Base-by-base conservation (phyloP, 2,113 vertebrate genomes). In the Mola mola region DNA sequence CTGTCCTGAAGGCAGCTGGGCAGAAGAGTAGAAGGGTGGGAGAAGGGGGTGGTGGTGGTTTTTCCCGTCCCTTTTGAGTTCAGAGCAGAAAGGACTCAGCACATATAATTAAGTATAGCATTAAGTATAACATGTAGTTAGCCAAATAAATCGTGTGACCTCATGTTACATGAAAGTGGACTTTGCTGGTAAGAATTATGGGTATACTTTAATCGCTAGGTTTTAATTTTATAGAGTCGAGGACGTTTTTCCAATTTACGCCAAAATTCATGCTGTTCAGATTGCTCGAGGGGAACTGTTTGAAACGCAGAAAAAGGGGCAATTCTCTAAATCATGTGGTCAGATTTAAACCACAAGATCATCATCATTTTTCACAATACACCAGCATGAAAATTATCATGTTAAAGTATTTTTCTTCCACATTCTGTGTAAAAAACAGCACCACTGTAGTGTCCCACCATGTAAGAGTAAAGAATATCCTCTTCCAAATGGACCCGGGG, bases 1-100 rank as follows among this genome's bases (percentile, higher is more conserved):
- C 78, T 73, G 86, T 92, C 88, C 83, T 87, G 65, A 51, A 84
- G 75, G 70, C 24, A 36, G 40, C 48, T 52, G 47, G 75, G 69
- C 65, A 52, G 55, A 37, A 65, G 75, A 47, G 41, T 64, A 67
- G 76, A 21, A 3, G n/a, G n/a, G n/a, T n/a, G n/a, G 53, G 66
- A 58, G 60, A 29, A 37, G 66, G 55, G 44, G 48, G 51, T 36
- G 33, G 66, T 55, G 68, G 60, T 56, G 42, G 64, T 28, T 17
- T 65, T 59, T 74, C 53, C 52, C 26, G 10, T 33, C 38, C 10
- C 25, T 48, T 58, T 10, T 68, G 21, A 29, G 26, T 16, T 15
- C 15, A 4, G n/a, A 15, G 26, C 6, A 2, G 12, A 29, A n/a
- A 4, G 4, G 20, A 36, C 11, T 44, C 33, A n/a, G n/a, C n/a